These are phyloP conservation scores for Aplidium turbinatum DNA, from an alignment of 23 tunicate genomes.

Conservation along the genomic window DNA sequence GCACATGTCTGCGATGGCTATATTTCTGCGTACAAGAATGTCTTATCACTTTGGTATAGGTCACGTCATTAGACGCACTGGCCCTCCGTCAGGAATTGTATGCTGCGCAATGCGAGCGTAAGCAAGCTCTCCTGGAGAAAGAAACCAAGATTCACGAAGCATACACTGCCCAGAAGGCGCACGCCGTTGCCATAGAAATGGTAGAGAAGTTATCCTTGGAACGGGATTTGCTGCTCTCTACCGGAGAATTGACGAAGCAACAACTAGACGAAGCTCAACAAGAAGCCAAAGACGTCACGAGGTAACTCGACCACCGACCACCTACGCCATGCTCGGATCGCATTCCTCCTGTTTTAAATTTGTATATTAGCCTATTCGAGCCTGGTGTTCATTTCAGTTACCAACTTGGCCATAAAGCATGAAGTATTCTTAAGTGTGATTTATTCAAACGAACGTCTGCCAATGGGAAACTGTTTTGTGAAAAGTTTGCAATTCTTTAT, in stretches of 20 bases:
- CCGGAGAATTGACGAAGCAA: conserved; percentile 29
- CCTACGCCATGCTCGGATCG: too few relatives aligned
- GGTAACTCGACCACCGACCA: too few relatives aligned
- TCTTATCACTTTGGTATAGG: conserved; percentile 11
- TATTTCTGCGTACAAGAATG: too few relatives aligned
- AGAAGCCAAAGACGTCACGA: conserved; percentile 68
- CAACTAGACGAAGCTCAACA: conserved; percentile 66
- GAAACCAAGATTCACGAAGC: conserved; percentile 79
- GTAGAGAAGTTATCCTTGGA: conserved; percentile 46
- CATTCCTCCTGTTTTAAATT: too few relatives aligned
- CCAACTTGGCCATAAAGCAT: too few relatives aligned
- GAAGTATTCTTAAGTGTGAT: too few relatives aligned
- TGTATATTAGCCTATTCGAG: too few relatives aligned
- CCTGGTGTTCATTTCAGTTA: too few relatives aligned
- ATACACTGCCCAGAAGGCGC: conserved; percentile 65
- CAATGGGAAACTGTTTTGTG: too few relatives aligned
- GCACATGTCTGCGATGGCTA: too few relatives aligned
- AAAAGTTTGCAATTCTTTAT: too few relatives aligned
- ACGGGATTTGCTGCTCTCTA: conserved; percentile 38
- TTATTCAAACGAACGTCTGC: too few relatives aligned
- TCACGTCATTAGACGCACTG: conserved; percentile 17
- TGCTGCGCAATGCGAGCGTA: conserved; percentile 79
- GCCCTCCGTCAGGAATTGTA: conserved; percentile 62
- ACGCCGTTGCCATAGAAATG: conserved; percentile 52
- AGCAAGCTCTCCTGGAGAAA: conserved; percentile 76